Base-by-base conservation (phyloP, 37 sponge, comb jelly and placozoan species). In the Ephydatia muelleri region DNA sequence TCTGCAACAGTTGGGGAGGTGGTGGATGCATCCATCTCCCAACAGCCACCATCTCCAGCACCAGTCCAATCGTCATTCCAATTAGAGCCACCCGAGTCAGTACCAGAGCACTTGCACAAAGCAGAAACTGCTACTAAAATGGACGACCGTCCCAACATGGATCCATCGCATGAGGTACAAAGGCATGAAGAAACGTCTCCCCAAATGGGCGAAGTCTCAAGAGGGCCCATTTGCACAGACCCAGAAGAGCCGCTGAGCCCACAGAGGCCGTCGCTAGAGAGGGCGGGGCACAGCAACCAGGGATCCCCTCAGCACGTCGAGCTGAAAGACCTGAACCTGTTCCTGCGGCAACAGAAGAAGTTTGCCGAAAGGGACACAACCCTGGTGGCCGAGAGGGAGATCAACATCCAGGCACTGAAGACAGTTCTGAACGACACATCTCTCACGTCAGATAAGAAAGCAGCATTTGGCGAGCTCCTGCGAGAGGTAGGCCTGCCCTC, bases 381-480 rank as follows among this genome's bases (percentile, higher is more conserved):
- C 4, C 26, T 38, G 57, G 16, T 11, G 16, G 57, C 57, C 27
- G 79, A 49, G 8, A 40, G 23, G 6, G 43, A 78, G 28, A 49
- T 26, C 4, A 28, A 78, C 29, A 48, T 40, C 3, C 49, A 78
- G 31, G 57, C n/a, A 19, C 57, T 49, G 70, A 48, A 77, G 68
- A 29, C 75, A 32, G 39, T 77, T 0, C 1, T 43, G 37, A 25
- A 22, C n/a, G 87, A 86, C 67, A 34, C 79, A 23, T 30, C 80
- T 22, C 67, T 89, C 11, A 43, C 80, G 6, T 5, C 85, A 28
- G 31, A 73, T 3, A 70, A 89, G 28, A 84, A 67, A 64, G 81
- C 27, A 11, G 22, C 76, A 28, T 67, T 89, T 68, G 90, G 85
- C 23, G 85, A 84, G 31, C 80, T 85, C 68, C 75, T 89, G 33